phyloP scores from a whole-genome alignment of 2,113 vertebrate species.

The Vidua chalybeata region DNA sequence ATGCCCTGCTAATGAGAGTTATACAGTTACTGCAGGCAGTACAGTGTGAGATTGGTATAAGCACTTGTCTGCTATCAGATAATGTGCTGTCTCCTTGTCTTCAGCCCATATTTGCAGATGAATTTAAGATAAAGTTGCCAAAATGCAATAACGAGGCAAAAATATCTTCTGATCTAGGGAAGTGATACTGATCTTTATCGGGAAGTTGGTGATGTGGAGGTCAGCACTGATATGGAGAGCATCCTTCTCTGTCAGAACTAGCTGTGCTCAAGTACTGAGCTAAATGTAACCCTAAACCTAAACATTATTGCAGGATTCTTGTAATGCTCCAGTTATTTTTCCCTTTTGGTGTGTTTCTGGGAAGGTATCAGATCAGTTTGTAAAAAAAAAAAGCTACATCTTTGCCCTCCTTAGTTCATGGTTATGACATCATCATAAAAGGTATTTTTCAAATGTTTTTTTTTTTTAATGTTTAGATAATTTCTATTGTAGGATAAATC shows the following conservation, averaged over 20 bases:
- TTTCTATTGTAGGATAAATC: not conserved
- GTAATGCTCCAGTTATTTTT: not conserved
- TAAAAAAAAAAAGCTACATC: not conserved
- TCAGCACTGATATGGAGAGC: accelerated
- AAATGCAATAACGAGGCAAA: not conserved
- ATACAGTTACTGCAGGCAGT: not conserved
- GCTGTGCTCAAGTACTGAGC: not conserved
- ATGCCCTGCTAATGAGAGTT: not conserved
- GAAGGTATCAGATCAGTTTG: not conserved
- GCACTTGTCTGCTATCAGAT: not conserved
- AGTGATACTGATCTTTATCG: not conserved
- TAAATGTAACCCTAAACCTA: not conserved
- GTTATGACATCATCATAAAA: not conserved
- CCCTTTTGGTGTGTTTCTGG: not conserved
- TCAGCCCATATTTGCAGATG: not conserved
- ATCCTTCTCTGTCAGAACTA: not conserved
- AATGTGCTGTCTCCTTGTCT: not conserved
- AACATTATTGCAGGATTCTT: not conserved
- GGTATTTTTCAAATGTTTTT: not conserved
- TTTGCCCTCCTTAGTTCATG: not conserved
- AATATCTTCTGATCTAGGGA: not conserved
- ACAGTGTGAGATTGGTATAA: not conserved
- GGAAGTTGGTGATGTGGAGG: not conserved
- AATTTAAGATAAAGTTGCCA: not conserved
- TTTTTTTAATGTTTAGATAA: not conserved